These are phyloP conservation scores for Leucoraja ocellata DNA, from an alignment of 2,797 vertebrate species.

Conservation along the genomic window DNA sequence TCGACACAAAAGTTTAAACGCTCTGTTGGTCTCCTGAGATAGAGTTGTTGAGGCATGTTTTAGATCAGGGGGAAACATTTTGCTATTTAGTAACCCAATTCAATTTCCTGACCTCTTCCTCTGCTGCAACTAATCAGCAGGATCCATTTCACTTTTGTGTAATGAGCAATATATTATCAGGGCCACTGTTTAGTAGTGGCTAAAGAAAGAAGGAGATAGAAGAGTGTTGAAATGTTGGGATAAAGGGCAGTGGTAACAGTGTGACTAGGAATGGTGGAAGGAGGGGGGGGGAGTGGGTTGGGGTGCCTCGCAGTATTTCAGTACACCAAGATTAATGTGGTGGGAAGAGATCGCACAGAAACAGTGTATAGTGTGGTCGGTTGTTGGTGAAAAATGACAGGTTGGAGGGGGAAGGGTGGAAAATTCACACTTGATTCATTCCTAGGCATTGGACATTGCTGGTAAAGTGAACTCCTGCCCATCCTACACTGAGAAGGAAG, in stretches of 20 bases:
- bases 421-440: no score
- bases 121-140: neutral
- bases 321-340: neutral
- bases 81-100: neutral
- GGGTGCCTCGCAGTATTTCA: neutral
- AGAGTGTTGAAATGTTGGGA: neutral
- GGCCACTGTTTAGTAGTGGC: neutral
- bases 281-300: no score
- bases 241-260: neutral
- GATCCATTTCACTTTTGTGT: neutral
- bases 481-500: no score
- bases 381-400: neutral
- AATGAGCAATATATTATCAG: neutral
- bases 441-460: no score
- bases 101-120: constrained; percentile 9
- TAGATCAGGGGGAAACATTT: neutral
- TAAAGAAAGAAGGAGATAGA: neutral
- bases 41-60: neutral
- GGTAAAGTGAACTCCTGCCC: no score
- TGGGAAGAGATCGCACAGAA: neutral
- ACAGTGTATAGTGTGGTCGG: neutral
- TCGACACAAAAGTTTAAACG: neutral
- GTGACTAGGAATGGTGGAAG: neutral
- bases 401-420: neutral
- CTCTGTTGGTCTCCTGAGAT: neutral